Conservation (phyloP, 2,888 invertebrate species). For the Leptinotarsa tumamoca region DNA sequence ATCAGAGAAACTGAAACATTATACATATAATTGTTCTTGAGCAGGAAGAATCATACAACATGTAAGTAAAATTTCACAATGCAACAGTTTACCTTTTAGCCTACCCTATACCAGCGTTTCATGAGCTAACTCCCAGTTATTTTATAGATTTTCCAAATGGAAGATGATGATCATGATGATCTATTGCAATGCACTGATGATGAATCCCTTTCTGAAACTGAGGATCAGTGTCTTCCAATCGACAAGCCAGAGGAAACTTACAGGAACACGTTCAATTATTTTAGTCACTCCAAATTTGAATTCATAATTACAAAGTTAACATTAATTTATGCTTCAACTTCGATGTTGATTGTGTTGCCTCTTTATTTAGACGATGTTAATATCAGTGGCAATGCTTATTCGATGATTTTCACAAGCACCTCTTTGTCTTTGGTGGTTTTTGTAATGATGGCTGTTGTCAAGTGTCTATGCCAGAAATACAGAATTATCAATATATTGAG, state of each 20-base stretch:
- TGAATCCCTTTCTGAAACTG: constrained; percentile 62
- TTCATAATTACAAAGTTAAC: constrained; percentile 66
- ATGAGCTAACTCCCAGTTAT: background rate
- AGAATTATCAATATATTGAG: constrained; percentile 54
- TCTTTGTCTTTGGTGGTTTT: constrained; percentile 56
- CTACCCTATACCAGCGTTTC: too few species aligned
- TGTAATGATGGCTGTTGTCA: constrained; percentile 53
- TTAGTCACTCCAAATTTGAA: constrained; percentile 63
- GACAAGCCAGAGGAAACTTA: constrained; percentile 57
- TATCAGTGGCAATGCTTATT: constrained; percentile 60
- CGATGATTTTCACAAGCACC: constrained; percentile 59
- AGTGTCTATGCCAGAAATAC: constrained; percentile 56
- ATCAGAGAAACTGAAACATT: too few species aligned
- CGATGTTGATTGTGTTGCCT: constrained; percentile 69
- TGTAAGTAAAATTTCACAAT: too few species aligned
- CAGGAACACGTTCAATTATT: constrained; percentile 53
- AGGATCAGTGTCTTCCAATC: constrained; percentile 59
- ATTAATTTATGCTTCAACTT: constrained; percentile 67
- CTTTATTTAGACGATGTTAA: constrained; percentile 67
- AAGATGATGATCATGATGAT: constrained; percentile 63
- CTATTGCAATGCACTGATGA: constrained; percentile 62
- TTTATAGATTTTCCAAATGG: constrained; percentile 34
- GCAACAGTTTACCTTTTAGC: too few species aligned
- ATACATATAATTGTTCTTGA: too few species aligned
- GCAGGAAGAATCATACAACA: too few species aligned